phyloP scores from a whole-genome alignment of 2,797 vertebrate genomes.

The Clarias laeviceps region DNA sequence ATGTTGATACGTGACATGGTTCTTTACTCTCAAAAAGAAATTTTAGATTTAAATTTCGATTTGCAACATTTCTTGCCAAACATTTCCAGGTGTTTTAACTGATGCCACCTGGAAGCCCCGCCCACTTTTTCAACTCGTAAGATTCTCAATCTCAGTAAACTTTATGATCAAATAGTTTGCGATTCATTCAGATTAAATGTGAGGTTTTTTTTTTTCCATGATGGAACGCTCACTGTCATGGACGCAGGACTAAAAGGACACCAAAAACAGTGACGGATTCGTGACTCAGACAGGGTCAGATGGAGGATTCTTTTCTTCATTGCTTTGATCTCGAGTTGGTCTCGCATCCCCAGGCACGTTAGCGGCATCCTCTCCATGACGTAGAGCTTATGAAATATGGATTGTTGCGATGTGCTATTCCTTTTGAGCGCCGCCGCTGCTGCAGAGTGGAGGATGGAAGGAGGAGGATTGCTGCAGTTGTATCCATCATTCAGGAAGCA shows the following conservation, averaged over 20 bases:
- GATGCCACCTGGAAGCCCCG: background rate
- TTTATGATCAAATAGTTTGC: background rate
- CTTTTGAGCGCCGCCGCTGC: conserved; percentile 46
- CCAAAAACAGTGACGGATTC: background rate
- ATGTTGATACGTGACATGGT: too few relatives aligned
- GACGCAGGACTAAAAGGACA: background rate
- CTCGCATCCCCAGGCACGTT: background rate
- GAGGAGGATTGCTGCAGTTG: conserved; percentile 32
- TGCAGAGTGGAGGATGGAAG: conserved; percentile 25
- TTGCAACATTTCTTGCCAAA: too few relatives aligned
- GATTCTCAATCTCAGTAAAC: background rate
- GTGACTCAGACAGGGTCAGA: background rate
- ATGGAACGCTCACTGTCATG: background rate
- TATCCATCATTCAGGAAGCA: conserved; percentile 55
- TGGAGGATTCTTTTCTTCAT: background rate
- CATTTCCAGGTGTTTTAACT: background rate
- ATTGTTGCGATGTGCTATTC: conserved; percentile 56
- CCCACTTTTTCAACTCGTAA: background rate
- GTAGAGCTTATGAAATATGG: conserved; percentile 56
- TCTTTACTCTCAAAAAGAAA: too few relatives aligned
- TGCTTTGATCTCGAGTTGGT: background rate
- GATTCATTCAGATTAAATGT: background rate
- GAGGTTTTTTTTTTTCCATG: background rate
- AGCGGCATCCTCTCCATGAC: background rate
- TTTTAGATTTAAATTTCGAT: too few relatives aligned